phyloP scores from a whole-genome alignment of 2,797 vertebrate genomes.

The Silurus lanzhouensis region DNA sequence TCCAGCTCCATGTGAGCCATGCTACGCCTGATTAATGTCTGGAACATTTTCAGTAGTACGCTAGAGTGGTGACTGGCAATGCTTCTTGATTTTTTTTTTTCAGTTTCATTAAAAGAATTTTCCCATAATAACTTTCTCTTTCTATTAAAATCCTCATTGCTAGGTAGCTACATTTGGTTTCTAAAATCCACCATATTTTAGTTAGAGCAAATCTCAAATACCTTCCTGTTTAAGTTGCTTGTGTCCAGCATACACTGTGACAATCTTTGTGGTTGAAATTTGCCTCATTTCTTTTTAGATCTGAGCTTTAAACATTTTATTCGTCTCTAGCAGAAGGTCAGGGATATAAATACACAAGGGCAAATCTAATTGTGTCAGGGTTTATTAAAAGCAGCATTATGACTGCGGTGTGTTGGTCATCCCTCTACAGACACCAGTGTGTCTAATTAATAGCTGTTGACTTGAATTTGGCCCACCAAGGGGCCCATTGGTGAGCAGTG shows the following conservation, averaged over 20 bases:
- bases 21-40: not conserved
- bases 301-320: constrained; percentile 1
- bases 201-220: not conserved
- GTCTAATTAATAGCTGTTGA: constrained; percentile 70
- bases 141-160: no score
- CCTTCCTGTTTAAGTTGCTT: not conserved
- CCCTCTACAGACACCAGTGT: constrained; percentile 53
- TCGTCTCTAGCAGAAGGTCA: constrained; percentile 49
- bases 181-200: not conserved
- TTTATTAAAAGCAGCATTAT: constrained; percentile 51
- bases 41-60: not conserved
- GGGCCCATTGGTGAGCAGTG: constrained; percentile 54
- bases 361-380: constrained; percentile 66
- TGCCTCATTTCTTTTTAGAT: not conserved
- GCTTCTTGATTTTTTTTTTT: not conserved
- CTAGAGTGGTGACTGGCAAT: not conserved
- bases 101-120: not conserved
- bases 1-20: not conserved
- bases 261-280: not conserved
- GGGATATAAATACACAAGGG: constrained; percentile 66
- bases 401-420: constrained; percentile 58
- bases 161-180: not conserved
- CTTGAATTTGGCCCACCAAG: constrained; percentile 64
- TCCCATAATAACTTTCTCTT: not conserved
- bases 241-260: not conserved